Evolutionary conservation across 2,888 invertebrate genomes (phyloP), one percentile per base, ranked within the genome.

Genomic region (Gastrophysa polygoni): DNA sequence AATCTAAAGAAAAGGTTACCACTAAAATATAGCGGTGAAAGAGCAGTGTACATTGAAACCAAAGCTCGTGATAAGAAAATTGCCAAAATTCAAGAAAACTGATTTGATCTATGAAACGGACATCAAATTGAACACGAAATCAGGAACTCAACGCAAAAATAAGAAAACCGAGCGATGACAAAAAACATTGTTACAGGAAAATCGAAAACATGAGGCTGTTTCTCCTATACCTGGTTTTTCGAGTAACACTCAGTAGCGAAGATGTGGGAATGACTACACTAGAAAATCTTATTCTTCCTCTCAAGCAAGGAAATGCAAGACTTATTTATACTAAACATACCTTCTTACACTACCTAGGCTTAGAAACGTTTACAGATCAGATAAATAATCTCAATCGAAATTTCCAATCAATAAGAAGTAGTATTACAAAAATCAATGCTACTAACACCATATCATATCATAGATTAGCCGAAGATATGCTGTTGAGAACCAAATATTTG

Each of bases 81-180:
- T n/a, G 10, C 29, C 29, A 10, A 32, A 32, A 32, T 32, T 32
- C 59, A 66, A 60, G 54, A 63, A 46, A 18, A 18, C 18, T 5
- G 8, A 46, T 6, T 5, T 46, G 11, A 3, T 46, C 3, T 2
- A 46, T 7, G 18, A 46, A 1, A 46, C 20, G 1, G 46, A n/a
- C 6, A 46, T 46, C 20, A 18, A 46, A 46, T 18, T 18, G 8
- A 18, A 3, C 17, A 46, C 46, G 2, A 20, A 46, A 5, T 18
- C 17, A 46, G 46, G 46, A 46, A 46, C 46, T 1, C 18, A 18
- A 3, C 46, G 18, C n/a, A 21, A 46, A 46, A 46, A 18, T 21
- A 46, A n/a, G n/a, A n/a, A n/a, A n/a, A n/a, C n/a, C n/a, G n/a
- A n/a, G n/a, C n/a, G n/a, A n/a, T n/a, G 8, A 46, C 18, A n/a